phyloP scores from a whole-genome alignment of 2,888 invertebrate genomes.

The Acleris holmiana region DNA sequence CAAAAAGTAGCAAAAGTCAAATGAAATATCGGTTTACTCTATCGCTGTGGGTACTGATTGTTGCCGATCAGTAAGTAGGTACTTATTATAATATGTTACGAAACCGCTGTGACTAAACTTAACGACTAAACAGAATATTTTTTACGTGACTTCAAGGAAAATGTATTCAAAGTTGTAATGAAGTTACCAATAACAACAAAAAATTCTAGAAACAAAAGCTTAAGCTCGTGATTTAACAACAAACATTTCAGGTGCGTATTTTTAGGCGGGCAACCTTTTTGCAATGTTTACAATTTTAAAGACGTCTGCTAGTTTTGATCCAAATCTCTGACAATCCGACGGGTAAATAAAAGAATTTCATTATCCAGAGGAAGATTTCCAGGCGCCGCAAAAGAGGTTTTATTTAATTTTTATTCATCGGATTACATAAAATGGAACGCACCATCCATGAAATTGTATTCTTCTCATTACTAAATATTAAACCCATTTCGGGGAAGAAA shows the following conservation, averaged over 20 bases:
- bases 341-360: constrained; percentile 31
- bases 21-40: not conserved
- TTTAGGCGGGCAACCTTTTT: not conserved
- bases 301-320: constrained; percentile 20
- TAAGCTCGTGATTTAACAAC: too few species aligned
- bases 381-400: constrained; percentile 28
- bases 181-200: too few species aligned
- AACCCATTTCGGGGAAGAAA: constrained; percentile 4
- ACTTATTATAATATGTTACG: too few species aligned
- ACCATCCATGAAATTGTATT: constrained; percentile 35
- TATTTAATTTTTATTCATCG: constrained; percentile 36
- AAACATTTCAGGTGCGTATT: too few species aligned
- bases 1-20: not conserved
- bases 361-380: constrained; percentile 26
- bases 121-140: too few species aligned
- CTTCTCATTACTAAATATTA: constrained; percentile 15
- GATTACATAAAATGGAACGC: constrained; percentile 32
- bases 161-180: too few species aligned
- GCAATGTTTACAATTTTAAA: not conserved
- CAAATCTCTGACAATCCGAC: constrained; percentile 32
- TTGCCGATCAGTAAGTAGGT: not conserved
- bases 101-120: too few species aligned
- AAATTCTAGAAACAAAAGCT: too few species aligned
- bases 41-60: too few species aligned
- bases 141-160: not conserved